Evolutionary conservation across 1,140 invertebrate species (phyloP).

Genomic region (Anagrus nilaparvatae): DNA sequence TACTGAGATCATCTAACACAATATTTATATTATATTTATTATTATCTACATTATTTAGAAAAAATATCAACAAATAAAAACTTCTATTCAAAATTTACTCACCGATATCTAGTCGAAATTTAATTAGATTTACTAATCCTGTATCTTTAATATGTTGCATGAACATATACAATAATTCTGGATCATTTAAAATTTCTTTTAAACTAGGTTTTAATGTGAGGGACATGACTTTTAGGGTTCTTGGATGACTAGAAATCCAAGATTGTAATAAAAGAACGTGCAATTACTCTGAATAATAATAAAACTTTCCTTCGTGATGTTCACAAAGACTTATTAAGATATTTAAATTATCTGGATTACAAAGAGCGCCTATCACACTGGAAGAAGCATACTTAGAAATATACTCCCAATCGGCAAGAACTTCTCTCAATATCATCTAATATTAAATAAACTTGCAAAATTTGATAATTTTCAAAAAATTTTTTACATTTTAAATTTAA

Average conservation of each 20-base stretch:
- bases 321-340: conserved; percentile 48
- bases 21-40: conserved; percentile 1
- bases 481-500: conserved; percentile 1
- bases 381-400: too few relatives aligned
- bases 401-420: conserved; percentile 67
- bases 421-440: conserved; percentile 52
- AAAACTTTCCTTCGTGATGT: conserved; percentile 43
- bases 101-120: conserved; percentile 81
- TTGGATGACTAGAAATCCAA: conserved; percentile 24
- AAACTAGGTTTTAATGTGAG: conserved; percentile 45
- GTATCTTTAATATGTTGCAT: conserved; percentile 78
- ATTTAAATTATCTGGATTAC: conserved; percentile 67
- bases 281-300: conserved; percentile 37
- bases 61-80: too few relatives aligned
- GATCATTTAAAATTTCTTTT: conserved; percentile 57
- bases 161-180: conserved; percentile 65
- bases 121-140: conserved; percentile 65
- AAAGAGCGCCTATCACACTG: conserved; percentile 64
- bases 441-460: conserved; percentile 42
- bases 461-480: conserved; percentile 14
- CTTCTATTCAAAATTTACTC: conserved; percentile 27
- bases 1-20: conserved; percentile 67
- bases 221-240: conserved; percentile 7
- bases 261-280: conserved; percentile 28
- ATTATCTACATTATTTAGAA: conserved; percentile 9